These are phyloP conservation scores for Eciton burchellii DNA, from an alignment of 1,140 invertebrate species.

Conservation along the genomic window DNA sequence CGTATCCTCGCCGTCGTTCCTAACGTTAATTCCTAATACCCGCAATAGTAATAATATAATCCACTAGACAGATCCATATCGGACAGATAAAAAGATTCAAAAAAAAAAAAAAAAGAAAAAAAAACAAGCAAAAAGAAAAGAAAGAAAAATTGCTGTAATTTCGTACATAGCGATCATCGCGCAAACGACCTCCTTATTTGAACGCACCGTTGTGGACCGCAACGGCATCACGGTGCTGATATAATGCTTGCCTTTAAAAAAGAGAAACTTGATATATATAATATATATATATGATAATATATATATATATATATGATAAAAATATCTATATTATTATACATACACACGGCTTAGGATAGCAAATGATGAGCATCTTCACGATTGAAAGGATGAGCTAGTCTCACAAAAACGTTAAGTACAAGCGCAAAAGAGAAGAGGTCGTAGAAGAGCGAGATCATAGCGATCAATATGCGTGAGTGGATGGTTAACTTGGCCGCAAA, in stretches of 20 bases:
- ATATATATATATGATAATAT: constrained; percentile 66
- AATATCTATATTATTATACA: constrained; percentile 74
- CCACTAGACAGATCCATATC: constrained; percentile 30
- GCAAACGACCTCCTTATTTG: constrained; percentile 61
- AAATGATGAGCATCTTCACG: constrained; percentile 56
- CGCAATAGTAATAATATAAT: constrained; percentile 75
- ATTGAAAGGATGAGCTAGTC: constrained; percentile 77
- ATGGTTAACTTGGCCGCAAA: constrained; percentile 43
- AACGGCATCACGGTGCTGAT: constrained; percentile 46
- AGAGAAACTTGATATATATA: constrained; percentile 74
- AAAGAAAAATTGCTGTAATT: constrained; percentile 74
- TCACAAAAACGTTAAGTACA: constrained; percentile 78
- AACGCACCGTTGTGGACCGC: constrained; percentile 53
- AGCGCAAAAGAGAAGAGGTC: constrained; percentile 37
- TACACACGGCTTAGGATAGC: constrained; percentile 56
- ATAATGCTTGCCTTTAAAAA: constrained; percentile 79
- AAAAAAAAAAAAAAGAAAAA: constrained; percentile 62
- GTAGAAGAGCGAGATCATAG: constrained; percentile 60
- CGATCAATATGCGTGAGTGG: constrained; percentile 54
- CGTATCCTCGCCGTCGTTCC: neutral
- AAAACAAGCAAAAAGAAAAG: constrained; percentile 51
- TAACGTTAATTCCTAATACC: constrained; percentile 67
- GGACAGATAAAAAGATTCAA: constrained; percentile 43
- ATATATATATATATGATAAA: constrained; percentile 66
- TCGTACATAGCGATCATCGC: constrained; percentile 73